Conservation (phyloP, 2,888 invertebrate species). For the Platycheirus rosarum region DNA sequence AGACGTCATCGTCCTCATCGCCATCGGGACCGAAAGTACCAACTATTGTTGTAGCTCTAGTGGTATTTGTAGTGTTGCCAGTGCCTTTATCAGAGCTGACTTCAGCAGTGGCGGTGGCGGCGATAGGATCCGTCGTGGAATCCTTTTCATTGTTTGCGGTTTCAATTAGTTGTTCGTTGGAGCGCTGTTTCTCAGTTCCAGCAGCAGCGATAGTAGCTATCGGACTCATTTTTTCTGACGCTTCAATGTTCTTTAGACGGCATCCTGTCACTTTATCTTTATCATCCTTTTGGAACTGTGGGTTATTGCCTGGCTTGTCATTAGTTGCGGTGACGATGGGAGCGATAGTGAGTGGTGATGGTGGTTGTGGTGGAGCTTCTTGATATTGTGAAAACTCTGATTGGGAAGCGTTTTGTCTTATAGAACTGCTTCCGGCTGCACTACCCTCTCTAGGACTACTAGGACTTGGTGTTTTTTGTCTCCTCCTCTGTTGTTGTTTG, state of each 20-base stretch:
- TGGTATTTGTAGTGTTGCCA: conserved; percentile 39
- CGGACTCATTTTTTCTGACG: conserved; percentile 59
- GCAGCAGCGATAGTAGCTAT: conserved; percentile 56
- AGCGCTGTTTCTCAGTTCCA: conserved; percentile 36
- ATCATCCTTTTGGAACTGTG: conserved; percentile 35
- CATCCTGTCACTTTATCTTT: conserved; percentile 44
- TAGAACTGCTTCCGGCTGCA: conserved; percentile 32
- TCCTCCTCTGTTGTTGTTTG: conserved; percentile 27
- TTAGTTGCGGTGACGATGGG: conserved; percentile 36
- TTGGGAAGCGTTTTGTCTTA: conserved; percentile 65
- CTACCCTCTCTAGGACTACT: conserved; percentile 41
- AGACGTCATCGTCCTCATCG: conserved; percentile 80
- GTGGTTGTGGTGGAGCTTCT: conserved; percentile 78
- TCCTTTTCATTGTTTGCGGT: conserved; percentile 65
- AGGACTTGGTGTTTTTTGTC: conserved; percentile 35
- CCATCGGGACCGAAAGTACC: conserved; percentile 65
- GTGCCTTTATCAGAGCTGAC: conserved; percentile 47
- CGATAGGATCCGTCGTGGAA: conserved; percentile 46
- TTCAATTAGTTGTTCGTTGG: conserved; percentile 65
- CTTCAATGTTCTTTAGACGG: conserved; percentile 57
- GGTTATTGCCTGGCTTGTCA: conserved; percentile 52
- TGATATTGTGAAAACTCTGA: conserved; percentile 63
- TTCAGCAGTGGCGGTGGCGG: conserved; percentile 25
- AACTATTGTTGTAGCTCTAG: conserved; percentile 52
- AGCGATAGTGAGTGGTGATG: conserved; percentile 77